Conservation (phyloP, 1,140 invertebrate genomes). For the Procambarus clarkii region DNA sequence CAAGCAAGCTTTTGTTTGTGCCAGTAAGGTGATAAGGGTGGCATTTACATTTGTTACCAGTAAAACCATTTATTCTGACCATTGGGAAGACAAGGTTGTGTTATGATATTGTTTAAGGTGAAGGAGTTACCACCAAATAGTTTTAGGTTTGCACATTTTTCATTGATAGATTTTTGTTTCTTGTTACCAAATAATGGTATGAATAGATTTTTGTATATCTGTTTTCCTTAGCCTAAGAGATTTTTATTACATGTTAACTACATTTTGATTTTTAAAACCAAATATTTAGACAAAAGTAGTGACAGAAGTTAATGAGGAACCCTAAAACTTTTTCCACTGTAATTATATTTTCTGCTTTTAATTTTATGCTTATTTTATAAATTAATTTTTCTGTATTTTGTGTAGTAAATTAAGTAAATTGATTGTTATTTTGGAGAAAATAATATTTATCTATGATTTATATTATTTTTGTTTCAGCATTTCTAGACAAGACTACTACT, state of each 20-base stretch:
- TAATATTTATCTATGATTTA: no score
- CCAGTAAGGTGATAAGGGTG: conserved; percentile 27
- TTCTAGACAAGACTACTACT: not conserved
- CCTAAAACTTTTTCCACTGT: no score
- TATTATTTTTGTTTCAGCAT: not conserved
- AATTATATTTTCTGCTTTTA: not conserved
- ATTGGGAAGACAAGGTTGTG: conserved; percentile 55
- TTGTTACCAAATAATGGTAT: conserved; percentile 65
- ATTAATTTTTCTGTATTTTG: no score
- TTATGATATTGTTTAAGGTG: conserved; percentile 51
- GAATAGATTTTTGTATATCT: conserved; percentile 30
- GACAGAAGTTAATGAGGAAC: not conserved
- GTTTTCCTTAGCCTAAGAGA: conserved; percentile 35
- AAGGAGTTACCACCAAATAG: conserved; percentile 66
- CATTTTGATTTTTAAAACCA: conserved; percentile 6
- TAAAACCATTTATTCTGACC: conserved; percentile 35
- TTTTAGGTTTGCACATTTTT: conserved; percentile 52
- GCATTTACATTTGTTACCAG: conserved; percentile 48
- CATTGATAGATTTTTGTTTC: conserved; percentile 24
- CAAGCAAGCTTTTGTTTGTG: conserved; percentile 17
- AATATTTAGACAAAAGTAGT: conserved; percentile 13
- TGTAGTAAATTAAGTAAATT: no score
- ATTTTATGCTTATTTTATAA: no score
- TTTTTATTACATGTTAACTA: not conserved
- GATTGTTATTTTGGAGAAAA: no score